phyloP scores from a whole-genome alignment of 2,113 vertebrate species.

The Cygnus atratus region DNA sequence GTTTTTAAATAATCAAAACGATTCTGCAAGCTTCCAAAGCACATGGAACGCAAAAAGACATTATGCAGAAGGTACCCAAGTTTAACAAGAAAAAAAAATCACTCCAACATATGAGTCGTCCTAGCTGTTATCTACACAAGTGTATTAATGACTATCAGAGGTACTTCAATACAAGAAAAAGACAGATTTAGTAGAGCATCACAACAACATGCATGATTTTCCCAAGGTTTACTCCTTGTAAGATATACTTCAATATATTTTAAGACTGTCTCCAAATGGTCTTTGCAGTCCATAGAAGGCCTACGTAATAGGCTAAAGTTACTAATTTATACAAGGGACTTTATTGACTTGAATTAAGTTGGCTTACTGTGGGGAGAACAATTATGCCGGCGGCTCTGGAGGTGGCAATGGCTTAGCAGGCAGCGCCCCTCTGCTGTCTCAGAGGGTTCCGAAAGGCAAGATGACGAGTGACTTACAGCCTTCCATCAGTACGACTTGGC shows the following conservation, averaged over 20 bases:
- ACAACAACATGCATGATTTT: not conserved
- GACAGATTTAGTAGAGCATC: not conserved
- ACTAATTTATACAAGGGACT: not conserved
- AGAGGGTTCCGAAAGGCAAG: not conserved
- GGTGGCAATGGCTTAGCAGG: not conserved
- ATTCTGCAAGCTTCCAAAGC: not conserved
- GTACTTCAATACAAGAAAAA: not conserved
- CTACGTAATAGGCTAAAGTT: not conserved
- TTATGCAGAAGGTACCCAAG: not conserved
- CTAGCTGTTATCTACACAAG: not conserved
- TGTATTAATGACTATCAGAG: not conserved
- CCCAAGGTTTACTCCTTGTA: not conserved
- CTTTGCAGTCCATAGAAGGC: not conserved
- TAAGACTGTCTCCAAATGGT: not conserved
- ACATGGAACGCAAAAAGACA: not conserved
- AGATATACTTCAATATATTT: not conserved
- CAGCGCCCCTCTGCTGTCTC: not conserved
- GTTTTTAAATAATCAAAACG: not conserved
- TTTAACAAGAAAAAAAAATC: not conserved
- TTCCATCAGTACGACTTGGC: not conserved
- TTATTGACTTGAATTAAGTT: not conserved
- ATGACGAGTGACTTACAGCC: not conserved
- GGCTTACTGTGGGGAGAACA: not conserved
- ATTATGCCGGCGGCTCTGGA: not conserved
- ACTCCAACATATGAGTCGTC: not conserved